phyloP scores from a whole-genome alignment of 2,888 invertebrate genomes.

The Saturnia pavonia region DNA sequence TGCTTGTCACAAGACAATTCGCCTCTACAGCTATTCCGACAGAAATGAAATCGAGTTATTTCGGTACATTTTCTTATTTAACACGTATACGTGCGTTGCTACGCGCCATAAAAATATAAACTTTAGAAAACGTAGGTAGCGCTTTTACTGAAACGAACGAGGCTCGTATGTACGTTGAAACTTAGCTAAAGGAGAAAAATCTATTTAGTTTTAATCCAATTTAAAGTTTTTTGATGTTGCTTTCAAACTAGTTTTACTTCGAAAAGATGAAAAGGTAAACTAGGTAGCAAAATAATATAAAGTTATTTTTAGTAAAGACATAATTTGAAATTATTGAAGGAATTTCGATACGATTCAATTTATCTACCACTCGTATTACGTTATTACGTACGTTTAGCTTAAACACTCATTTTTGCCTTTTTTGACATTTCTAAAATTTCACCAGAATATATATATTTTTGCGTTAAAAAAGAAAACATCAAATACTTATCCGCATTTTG shows the following conservation, averaged over 20 bases:
- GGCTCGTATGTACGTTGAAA: constrained; percentile 28
- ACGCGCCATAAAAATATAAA: constrained; percentile 32
- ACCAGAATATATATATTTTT: no score
- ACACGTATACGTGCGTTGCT: constrained; percentile 25
- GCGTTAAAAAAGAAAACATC: no score
- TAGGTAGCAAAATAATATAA: background rate
- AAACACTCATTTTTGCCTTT: no score
- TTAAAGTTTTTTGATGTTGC: constrained; percentile 29
- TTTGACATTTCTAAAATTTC: no score
- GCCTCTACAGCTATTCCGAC: constrained; percentile 42
- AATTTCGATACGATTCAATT: no score
- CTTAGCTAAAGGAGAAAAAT: constrained; percentile 32
- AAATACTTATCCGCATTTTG: no score
- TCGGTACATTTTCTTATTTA: constrained; percentile 27
- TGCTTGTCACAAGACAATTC: constrained; percentile 53
- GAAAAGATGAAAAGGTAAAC: background rate
- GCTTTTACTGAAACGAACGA: constrained; percentile 18
- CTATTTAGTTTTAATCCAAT: constrained; percentile 36
- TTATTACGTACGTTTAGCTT: no score
- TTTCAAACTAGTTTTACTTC: constrained; percentile 19
- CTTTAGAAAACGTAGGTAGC: constrained; percentile 26
- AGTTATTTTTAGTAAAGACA: background rate
- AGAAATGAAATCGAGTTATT: constrained; percentile 30
- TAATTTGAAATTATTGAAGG: no score
- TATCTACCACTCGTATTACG: no score